Evolutionary conservation across 1,140 invertebrate genomes (phyloP), one percentile per base, ranked within the genome.

Genomic region (Zaprionus ornatus): DNA sequence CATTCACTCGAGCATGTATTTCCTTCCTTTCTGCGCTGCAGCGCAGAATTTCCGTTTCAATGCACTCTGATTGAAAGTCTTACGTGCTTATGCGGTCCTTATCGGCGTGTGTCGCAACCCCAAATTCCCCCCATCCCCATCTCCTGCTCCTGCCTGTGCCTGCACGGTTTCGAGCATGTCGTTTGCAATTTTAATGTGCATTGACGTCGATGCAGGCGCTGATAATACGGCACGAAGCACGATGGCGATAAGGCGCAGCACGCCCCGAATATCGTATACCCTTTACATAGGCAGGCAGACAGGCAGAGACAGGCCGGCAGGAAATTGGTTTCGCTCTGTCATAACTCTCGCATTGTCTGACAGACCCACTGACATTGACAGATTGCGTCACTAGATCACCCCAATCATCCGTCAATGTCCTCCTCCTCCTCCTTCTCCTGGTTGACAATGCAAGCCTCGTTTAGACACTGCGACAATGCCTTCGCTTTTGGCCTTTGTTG

Each of bases 41-140:
- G 84, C 81, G 80, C 84, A 84, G 84, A 90, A 88, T 88, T 88
- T 88, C 81, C 84, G 78, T 88, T 88, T 77, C 84, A 90, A 81
- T 88, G 85, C 78, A 79, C 63, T 76, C 81, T 88, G 84, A 88
- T 88, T 88, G 84, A 88, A 88, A 88, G 85, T 90, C 85, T 90
- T 90, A 87, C 80, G 84, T 80, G 71, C 82, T 71, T 57, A 67
- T 77, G 63, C 65, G 69, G 63, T 59, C 63, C 74, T 67, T 64
- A 62, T 61, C 54, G 23, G 52, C 52, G 69, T 79, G 71, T 50
- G 50, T 77, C 25, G 54, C 63, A 55, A 65, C 79, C 12, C 6
- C 5, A 3, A 32, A 32, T 32, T 10, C 37, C 29, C 67, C 40
- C 17, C 5, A n/a, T n/a, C 42, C 10, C 3, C 21, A 3, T 0